These are phyloP conservation scores for Ranitomeya imitator DNA, from an alignment of 2,113 vertebrate species.

Conservation along the genomic window DNA sequence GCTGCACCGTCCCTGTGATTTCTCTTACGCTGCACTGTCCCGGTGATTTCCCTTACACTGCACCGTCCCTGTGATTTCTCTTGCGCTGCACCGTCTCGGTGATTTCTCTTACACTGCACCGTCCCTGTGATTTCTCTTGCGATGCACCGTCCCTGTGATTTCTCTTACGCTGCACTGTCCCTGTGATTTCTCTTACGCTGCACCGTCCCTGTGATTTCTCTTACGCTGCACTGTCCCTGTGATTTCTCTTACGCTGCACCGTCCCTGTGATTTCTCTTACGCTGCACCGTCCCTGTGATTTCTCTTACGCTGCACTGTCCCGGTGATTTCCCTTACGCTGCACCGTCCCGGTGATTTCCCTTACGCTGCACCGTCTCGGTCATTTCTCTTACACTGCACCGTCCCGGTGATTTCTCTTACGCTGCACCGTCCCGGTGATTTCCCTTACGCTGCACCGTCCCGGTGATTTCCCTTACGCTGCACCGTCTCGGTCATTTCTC, in stretches of 20 bases:
- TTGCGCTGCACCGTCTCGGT: neutral
- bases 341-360: no score
- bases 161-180: neutral
- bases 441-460: no score
- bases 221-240: neutral
- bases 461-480: no score
- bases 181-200: neutral
- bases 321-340: neutral
- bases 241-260: neutral
- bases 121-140: neutral
- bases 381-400: no score
- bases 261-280: neutral
- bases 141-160: neutral
- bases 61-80: neutral
- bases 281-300: neutral
- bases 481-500: no score
- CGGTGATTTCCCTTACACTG: neutral
- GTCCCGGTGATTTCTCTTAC: neutral
- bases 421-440: neutral
- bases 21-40: no score
- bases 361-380: neutral
- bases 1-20: no score
- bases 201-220: neutral
- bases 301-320: neutral
- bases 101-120: neutral